A percentile compares a stretch with the other conserved stretches of the same genome.
Evolutionary conservation across 2,797 vertebrate genomes (phyloP).

Genomic region (Clarias fuscus): DNA sequence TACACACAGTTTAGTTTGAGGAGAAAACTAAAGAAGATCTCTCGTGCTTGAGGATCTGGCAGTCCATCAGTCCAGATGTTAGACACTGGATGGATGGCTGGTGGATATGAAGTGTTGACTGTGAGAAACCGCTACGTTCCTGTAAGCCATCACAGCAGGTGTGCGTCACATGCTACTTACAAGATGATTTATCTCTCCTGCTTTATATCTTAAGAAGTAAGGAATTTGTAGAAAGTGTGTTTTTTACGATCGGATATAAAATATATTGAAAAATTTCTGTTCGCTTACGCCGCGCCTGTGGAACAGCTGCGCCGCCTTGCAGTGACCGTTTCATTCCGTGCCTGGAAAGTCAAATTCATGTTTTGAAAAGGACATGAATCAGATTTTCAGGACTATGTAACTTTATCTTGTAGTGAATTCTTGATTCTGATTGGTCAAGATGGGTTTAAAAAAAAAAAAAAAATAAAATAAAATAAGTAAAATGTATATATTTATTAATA

Average conservation of each 20-base stretch:
- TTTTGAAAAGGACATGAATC: not conserved
- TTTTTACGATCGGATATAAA: not conserved
- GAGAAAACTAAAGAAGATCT: not conserved
- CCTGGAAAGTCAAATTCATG: not conserved
- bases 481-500: no score
- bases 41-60: not conserved
- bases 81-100: not conserved
- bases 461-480: no score
- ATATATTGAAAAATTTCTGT: not conserved
- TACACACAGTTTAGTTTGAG: constrained; percentile 28
- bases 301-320: not conserved
- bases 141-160: not conserved
- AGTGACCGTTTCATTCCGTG: not conserved
- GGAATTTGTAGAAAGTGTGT: not conserved
- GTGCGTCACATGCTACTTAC: not conserved
- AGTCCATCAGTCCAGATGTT: constrained; percentile 51
- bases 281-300: not conserved
- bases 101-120: constrained; percentile 23
- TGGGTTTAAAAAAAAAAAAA: not conserved
- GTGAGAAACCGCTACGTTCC: not conserved
- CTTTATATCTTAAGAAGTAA: not conserved
- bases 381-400: not conserved
- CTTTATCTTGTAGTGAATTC: no score
- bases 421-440: not conserved
- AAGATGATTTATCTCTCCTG: not conserved